Base-by-base conservation (phyloP, 1,140 invertebrate genomes). In the Magallana angulata region DNA sequence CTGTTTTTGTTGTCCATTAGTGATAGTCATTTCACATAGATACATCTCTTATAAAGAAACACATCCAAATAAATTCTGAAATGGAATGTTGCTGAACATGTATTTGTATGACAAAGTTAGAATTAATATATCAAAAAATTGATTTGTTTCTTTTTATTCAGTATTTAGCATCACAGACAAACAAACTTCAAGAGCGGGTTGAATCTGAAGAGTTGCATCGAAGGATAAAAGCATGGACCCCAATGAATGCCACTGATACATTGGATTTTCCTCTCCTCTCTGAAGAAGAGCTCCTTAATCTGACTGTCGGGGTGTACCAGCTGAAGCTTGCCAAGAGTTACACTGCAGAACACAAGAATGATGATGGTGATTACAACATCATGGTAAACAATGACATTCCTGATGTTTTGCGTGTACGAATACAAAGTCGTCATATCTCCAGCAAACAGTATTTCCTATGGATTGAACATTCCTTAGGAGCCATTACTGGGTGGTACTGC, bases 401-500 rank as follows among this genome's bases (percentile, higher is more conserved):
- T 24, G 36, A 83, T 57, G 56, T 82, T 14, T 7, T 83, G 57
- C 59, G 86, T 16, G 89, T 87, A 48, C 57, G 36, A 30, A 84
- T 88, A 58, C 87, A 85, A 24, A 86, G 87, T 71, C 11, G 87
- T 7, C 89, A 90, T 57, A 82, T 68, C 14, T 88, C 87, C 48
- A 56, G 59, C 4, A 88, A 76, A 18, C 9, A 36, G 64, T 86
- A 88, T 58, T 12, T 82, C 3, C n/a, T 88, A 8, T 90, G 85
- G 82, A 64, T 88, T 62, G 56, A 86, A 36, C 86, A 80, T 64
- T 36, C 84, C 88, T 86, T 5, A 48, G 36, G 36, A 48, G 36
- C 36, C 36, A 5, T 48, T 48, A 48, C 36, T 48, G 36, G 36
- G 36, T 48, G 36, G 36, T 48, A 48, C 58, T 90, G 86, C 57